Percentiles rank a stretch among this genome's conserved stretches.
phyloP scores from a whole-genome alignment of 2,113 vertebrate species.

The Bos javanicus region DNA sequence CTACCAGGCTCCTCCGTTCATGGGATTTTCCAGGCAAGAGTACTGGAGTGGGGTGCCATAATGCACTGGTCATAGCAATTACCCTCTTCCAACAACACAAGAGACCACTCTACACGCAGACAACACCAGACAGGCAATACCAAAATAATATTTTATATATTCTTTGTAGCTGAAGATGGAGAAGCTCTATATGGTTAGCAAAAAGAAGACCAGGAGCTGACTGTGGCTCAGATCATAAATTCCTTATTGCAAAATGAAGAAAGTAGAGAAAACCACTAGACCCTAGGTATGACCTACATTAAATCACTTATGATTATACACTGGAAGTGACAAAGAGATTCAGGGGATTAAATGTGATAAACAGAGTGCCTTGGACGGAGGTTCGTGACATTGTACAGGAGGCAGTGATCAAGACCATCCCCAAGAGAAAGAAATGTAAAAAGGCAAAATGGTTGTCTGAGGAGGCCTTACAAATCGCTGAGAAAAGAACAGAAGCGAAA shows the following conservation, averaged over 20 bases:
- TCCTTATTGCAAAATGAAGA: neutral
- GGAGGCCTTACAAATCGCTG: neutral
- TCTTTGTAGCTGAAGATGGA: neutral
- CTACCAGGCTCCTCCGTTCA: too few species aligned
- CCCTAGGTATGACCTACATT: neutral
- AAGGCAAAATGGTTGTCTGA: neutral
- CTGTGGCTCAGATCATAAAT: neutral
- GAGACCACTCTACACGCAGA: neutral
- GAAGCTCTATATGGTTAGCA: neutral
- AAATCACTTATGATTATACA: neutral
- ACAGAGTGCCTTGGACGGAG: neutral
- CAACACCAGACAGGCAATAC: neutral
- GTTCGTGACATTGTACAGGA: neutral
- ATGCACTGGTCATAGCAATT: neutral
- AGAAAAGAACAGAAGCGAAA: neutral
- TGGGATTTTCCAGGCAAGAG: too few species aligned
- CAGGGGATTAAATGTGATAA: neutral
- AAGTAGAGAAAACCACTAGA: neutral
- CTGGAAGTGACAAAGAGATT: neutral
- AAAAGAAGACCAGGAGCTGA: neutral
- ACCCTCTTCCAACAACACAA: neutral
- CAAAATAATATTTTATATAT: neutral
- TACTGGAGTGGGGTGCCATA: neutral
- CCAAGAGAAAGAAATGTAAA: neutral
- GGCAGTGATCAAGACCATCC: neutral